These are phyloP conservation scores for Mallotus villosus DNA, from an alignment of 2,797 vertebrate genomes.

Conservation along the genomic window DNA sequence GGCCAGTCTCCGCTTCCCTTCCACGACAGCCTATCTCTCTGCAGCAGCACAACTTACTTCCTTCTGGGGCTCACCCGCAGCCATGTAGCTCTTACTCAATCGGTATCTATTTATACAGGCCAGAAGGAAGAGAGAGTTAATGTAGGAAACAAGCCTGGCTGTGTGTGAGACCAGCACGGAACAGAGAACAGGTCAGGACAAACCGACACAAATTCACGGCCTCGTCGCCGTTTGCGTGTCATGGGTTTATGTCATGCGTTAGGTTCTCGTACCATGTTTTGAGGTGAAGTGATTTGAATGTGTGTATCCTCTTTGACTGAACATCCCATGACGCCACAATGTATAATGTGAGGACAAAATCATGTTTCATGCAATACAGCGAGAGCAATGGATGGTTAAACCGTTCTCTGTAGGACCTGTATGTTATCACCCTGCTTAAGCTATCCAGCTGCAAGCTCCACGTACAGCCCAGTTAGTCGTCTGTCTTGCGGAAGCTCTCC, in stretches of 20 bases:
- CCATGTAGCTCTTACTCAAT: conserved; percentile 76
- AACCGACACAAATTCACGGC: conserved; percentile 39
- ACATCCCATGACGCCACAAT: not conserved
- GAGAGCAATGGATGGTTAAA: no score
- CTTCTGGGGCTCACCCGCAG: conserved; percentile 58
- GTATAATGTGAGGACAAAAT: not conserved
- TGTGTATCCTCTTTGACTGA: not conserved
- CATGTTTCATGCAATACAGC: no score
- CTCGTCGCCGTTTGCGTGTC: conserved; percentile 36
- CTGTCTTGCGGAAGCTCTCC: conserved; percentile 5
- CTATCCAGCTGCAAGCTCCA: no score
- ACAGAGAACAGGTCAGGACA: conserved; percentile 37
- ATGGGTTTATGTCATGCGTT: conserved; percentile 28
- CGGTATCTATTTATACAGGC: conserved; percentile 73
- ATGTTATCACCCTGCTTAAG: no score
- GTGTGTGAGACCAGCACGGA: conserved; percentile 35
- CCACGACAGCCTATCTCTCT: conserved; percentile 39
- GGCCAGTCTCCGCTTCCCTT: conserved; percentile 40
- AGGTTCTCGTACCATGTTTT: no score
- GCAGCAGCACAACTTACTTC: conserved; percentile 59
- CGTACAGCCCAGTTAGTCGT: not conserved
- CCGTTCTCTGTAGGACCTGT: no score
- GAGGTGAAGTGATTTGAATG: not conserved
- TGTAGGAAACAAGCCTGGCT: conserved; percentile 62
- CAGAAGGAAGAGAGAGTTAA: conserved; percentile 73